Conservation (phyloP, 2,113 vertebrate species). For the Oncorhynchus mykiss region DNA sequence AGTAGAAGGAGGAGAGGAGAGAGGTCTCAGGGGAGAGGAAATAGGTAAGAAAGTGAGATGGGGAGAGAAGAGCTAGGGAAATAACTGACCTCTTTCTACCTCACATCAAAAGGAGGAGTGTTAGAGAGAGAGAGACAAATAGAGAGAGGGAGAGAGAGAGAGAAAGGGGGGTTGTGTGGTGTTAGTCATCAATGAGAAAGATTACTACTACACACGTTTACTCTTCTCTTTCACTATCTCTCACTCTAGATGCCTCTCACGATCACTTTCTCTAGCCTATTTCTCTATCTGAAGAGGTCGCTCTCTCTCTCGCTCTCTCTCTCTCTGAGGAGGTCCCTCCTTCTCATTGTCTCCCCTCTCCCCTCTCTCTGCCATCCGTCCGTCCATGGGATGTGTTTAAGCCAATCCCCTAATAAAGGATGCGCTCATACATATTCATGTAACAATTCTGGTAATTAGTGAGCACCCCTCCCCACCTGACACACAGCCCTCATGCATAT, state of each 20-base stretch:
- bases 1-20: conserved; percentile 23
- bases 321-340: conserved; percentile 8
- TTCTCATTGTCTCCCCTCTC: background rate
- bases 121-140: conserved; percentile 7
- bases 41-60: conserved; percentile 46
- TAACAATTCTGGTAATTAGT: conserved; percentile 83
- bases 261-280: conserved; percentile 6
- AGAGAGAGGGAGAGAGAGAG: background rate
- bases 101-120: conserved; percentile 14
- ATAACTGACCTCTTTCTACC: conserved; percentile 43
- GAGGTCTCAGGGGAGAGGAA: conserved; percentile 28
- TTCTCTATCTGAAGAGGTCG: conserved; percentile 25
- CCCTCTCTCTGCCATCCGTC: conserved; percentile 42
- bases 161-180: conserved; percentile 13
- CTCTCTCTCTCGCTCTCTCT: conserved; percentile 31
- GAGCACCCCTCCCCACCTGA: conserved; percentile 53
- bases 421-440: conserved; percentile 84
- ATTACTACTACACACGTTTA: conserved; percentile 8
- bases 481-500: conserved; percentile 75
- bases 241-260: conserved; percentile 18
- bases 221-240: background rate
- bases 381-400: conserved; percentile 72
- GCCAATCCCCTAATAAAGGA: conserved; percentile 79
- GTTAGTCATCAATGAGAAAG: conserved; percentile 13
- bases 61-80: conserved; percentile 36